These are phyloP conservation scores for Romanogobio albipinnatus DNA, from an alignment of 2,113 vertebrate species.

Conservation along the genomic window DNA sequence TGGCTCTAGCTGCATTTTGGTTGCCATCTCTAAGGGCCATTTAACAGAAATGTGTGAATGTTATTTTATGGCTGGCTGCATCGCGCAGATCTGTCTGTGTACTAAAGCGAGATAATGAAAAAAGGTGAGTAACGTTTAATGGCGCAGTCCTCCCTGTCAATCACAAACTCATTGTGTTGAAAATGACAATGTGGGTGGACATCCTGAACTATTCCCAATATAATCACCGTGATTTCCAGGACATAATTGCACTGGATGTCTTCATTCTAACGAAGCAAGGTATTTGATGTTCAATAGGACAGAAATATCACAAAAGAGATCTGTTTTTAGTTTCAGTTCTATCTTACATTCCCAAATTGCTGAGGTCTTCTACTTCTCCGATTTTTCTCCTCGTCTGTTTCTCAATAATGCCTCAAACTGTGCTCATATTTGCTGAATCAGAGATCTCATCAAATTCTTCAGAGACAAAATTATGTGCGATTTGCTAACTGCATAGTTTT, in stretches of 20 bases:
- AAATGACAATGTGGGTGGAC: conserved; percentile 15
- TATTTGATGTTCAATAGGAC: not conserved
- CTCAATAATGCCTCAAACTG: not conserved
- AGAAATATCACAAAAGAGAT: conserved; percentile 4
- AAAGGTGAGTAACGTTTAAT: conserved; percentile 36
- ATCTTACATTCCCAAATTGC: not conserved
- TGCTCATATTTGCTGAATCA: not conserved
- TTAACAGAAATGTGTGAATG: conserved; percentile 64
- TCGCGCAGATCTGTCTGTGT: conserved; percentile 62
- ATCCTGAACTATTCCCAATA: conserved; percentile 2
- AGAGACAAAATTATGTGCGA: not conserved
- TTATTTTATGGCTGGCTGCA: conserved; percentile 63
- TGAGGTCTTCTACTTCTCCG: not conserved
- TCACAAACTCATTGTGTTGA: conserved; percentile 4
- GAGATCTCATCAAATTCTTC: not conserved
- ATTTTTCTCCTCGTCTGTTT: not conserved
- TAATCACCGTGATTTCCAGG: conserved; percentile 18
- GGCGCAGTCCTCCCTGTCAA: not conserved
- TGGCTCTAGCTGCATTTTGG: conserved; percentile 64
- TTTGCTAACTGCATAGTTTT: not conserved
- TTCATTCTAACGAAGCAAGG: not conserved
- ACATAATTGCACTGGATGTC: conserved; percentile 27
- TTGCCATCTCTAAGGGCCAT: conserved; percentile 67
- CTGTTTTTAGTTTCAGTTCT: not conserved
- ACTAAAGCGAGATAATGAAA: conserved; percentile 53